Evolutionary conservation across 2,797 vertebrate species (phyloP).

Genomic region (Gobio occitaniae): DNA sequence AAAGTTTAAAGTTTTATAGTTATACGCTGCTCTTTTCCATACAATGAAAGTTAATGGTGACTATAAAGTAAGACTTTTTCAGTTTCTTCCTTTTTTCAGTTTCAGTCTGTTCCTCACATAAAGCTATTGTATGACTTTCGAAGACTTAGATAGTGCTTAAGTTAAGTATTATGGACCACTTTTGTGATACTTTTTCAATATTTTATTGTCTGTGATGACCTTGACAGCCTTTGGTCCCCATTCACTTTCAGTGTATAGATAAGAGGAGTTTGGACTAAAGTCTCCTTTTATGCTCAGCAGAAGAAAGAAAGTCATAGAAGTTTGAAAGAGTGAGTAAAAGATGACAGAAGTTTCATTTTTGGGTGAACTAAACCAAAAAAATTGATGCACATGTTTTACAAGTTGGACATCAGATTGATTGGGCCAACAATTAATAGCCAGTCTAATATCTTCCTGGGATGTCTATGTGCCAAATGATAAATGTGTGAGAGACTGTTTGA

Average conservation of each 20-base stretch:
- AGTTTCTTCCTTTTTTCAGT: background rate
- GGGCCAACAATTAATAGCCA: slow-evolving; percentile 2
- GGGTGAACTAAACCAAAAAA: background rate
- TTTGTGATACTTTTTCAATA: background rate
- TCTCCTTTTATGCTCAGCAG: background rate
- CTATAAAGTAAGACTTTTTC: background rate
- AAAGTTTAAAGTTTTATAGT: background rate
- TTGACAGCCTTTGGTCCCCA: background rate
- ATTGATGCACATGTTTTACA: background rate
- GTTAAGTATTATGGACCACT: background rate
- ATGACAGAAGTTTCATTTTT: background rate
- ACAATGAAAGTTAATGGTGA: background rate
- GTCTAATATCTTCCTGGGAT: background rate
- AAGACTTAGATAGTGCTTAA: background rate
- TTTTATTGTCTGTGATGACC: background rate
- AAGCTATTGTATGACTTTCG: background rate
- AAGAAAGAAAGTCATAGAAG: background rate
- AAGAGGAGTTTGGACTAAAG: background rate
- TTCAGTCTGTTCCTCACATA: background rate
- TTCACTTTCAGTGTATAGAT: background rate
- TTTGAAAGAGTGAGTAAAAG: background rate
- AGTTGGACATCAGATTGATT: background rate
- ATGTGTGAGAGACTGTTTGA: slow-evolving; percentile 9
- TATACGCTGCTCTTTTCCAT: background rate
- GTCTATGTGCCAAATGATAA: background rate